A percentile compares a stretch with the other conserved stretches of the same genome.
These are phyloP conservation scores for Scatophagus argus DNA, from an alignment of 2,113 vertebrate species.

Conservation along the genomic window DNA sequence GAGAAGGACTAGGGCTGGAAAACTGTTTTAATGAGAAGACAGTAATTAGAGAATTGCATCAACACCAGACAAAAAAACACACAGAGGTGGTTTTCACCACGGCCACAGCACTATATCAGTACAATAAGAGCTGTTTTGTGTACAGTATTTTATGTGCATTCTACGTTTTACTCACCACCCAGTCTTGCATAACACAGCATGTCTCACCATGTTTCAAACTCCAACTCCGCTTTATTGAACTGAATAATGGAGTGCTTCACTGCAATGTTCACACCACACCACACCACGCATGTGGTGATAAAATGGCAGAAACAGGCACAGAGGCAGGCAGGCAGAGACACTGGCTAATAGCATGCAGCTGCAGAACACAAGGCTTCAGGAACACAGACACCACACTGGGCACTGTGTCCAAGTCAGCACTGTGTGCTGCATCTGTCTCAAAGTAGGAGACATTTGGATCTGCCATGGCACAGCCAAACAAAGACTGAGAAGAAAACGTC, in stretches of 20 bases:
- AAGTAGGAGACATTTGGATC: constrained; percentile 40
- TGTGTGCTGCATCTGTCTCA: constrained; percentile 36
- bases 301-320: constrained; percentile 57
- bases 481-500: constrained; percentile 59
- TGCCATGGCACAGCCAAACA: constrained; percentile 53
- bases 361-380: constrained; percentile 55
- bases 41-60: constrained; percentile 55
- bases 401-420: constrained; percentile 20
- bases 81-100: constrained; percentile 25
- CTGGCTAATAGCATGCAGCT: constrained; percentile 59
- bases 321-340: constrained; percentile 54
- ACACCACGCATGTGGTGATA: constrained; percentile 37
- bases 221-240: constrained; percentile 40
- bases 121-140: constrained; percentile 37
- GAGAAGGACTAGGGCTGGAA: constrained; percentile 28
- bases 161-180: constrained; percentile 37
- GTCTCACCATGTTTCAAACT: constrained; percentile 62
- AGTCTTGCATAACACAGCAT: constrained; percentile 57
- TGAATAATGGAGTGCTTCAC: constrained; percentile 49
- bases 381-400: constrained; percentile 32
- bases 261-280: constrained; percentile 28
- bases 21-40: constrained; percentile 42
- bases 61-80: constrained; percentile 20
- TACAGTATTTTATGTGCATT: constrained; percentile 34
- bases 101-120: constrained; percentile 37